Evolutionary conservation across 2,888 invertebrate genomes (phyloP).

Genomic region (Drosophila kanekoi): DNA sequence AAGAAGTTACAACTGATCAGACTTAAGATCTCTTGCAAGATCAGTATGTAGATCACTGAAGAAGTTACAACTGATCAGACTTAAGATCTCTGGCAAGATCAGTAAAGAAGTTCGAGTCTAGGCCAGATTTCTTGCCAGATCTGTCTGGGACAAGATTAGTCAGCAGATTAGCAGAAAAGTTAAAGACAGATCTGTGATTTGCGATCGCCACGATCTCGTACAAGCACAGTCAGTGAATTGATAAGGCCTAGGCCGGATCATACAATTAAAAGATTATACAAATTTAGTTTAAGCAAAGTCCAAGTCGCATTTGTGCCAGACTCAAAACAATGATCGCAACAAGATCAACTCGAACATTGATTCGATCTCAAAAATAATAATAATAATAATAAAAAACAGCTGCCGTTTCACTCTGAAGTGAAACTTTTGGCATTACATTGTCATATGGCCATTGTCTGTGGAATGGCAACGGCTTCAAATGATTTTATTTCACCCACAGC

Average conservation of each 20-base stretch:
- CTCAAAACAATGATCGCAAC: conserved; percentile 1
- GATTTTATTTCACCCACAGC: conserved; percentile 75
- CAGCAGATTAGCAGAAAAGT: background rate
- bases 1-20: no score
- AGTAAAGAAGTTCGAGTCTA: background rate
- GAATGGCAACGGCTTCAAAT: conserved; percentile 41
- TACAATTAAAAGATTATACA: background rate
- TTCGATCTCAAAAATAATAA: conserved; percentile 2
- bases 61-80: background rate
- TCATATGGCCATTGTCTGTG: conserved; percentile 48
- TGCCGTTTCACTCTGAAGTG: conserved; percentile 59
- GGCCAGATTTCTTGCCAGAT: background rate
- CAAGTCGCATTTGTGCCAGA: conserved; percentile 2
- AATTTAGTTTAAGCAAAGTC: conserved; percentile 1
- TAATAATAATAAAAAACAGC: conserved; percentile 5
- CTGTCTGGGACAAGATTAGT: background rate
- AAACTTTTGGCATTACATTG: conserved; percentile 71
- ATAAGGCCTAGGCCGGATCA: no score
- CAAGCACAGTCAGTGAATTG: background rate
- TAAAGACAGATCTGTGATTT: background rate
- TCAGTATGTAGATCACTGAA: background rate
- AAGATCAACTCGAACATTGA: conserved; percentile 5
- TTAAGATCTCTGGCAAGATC: background rate
- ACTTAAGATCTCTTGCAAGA: no score
- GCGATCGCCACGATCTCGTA: background rate